Conservation (phyloP, 37 sponge, comb jelly and placozoan genomes). For the Cladorhizidae sp. region DNA sequence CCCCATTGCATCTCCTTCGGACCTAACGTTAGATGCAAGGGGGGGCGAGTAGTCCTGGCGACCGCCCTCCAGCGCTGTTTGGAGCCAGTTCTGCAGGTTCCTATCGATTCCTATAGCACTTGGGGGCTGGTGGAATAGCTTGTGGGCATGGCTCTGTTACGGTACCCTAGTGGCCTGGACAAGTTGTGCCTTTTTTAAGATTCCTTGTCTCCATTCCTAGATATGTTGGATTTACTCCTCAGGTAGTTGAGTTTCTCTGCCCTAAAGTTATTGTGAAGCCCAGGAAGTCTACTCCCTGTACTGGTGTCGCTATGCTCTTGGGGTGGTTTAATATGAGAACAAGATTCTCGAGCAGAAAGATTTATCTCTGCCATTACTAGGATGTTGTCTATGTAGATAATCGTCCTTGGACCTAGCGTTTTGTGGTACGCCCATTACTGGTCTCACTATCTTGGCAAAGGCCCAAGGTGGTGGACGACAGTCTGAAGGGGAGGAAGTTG, state of each 20-base stretch:
- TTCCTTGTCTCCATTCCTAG: no score
- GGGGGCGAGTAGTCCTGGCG: conserved; percentile 27
- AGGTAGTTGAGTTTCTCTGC: no score
- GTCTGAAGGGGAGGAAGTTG: conserved; percentile 52
- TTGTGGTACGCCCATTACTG: conserved; percentile 22
- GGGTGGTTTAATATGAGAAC: conserved; percentile 27
- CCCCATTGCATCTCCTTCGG: no score
- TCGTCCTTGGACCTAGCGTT: conserved; percentile 18
- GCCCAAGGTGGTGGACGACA: conserved; percentile 35
- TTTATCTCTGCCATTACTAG: conserved; percentile 32
- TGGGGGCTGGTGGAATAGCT: conserved; percentile 19
- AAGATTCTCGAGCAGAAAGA: conserved; percentile 30
- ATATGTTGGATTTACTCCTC: no score
- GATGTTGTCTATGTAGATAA: conserved; percentile 54
- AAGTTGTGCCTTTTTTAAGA: no score
- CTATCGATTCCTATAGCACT: conserved; percentile 29
- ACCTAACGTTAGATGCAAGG: no score
- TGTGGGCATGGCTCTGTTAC: no score
- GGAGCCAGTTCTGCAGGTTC: conserved; percentile 2
- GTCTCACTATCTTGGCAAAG: conserved; percentile 36
- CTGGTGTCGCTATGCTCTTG: conserved; percentile 1
- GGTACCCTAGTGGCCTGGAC: no score
- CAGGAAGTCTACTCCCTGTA: conserved; percentile 43
- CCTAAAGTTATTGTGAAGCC: no score
- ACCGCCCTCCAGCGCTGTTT: background rate